Base-by-base conservation (phyloP, 2,113 vertebrate genomes). In the Nycticryphes semicollaris region DNA sequence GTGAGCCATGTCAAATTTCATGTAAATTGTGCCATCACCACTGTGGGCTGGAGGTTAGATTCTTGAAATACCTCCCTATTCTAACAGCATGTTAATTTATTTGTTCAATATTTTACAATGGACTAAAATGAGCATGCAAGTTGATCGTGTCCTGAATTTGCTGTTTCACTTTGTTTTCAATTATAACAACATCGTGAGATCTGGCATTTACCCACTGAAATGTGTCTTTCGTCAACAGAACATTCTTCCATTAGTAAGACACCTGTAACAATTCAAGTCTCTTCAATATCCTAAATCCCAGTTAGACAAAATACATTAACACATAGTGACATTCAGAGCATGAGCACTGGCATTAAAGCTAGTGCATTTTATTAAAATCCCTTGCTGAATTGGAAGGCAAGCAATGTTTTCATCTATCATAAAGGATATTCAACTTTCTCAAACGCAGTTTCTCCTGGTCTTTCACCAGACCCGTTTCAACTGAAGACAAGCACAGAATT, bases 131-230 rank as follows among this genome's bases (percentile, higher is more conserved):
- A 88, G 47, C n/a, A 64, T 5, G 16, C 27, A 47, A 67, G 67
- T 43, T 87, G 62, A 87, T 43, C 0, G 0, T 48, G 57, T 37
- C 63, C 69, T 57, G 35, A 89, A 76, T 76, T 90, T 77, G 66
- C 57, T 25, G 18, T 87, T 97, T 94, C 69, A 64, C 86, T 94
- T 78, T 92, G 80, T 68, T 97, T 96, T 94, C 86, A 95, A 76
- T 87, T 92, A 89, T 67, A 91, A 89, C 51, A 91, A 27, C 75
- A 82, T 86, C 45, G 89, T 50, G 54, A 92, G 74, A 96, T 62
- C 56, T 91, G 81, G 53, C 80, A 69, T 92, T 95, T 90, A 91
- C 70, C 85, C 56, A 41, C 64, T 64, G 72, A 94, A 95, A 91
- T n/a, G 67, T 37, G 22, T 28, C 53, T 73, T 77, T 87, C 57